phyloP scores from a whole-genome alignment of 2,113 vertebrate species.

The Datnioides undecimradiatus region DNA sequence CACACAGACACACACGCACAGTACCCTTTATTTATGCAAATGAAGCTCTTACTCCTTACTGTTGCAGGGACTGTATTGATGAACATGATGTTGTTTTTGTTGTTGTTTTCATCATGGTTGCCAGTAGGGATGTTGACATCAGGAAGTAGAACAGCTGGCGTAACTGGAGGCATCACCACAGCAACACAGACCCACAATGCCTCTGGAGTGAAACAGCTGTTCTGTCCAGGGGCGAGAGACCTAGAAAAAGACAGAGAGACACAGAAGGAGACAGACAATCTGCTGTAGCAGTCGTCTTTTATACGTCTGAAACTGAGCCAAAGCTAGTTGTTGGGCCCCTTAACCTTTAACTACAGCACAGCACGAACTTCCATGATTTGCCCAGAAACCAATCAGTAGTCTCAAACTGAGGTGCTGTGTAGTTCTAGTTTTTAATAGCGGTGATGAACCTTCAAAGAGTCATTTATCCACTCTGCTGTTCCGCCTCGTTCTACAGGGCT shows the following conservation, averaged over 20 bases:
- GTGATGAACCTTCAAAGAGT: no score
- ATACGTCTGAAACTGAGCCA: background rate
- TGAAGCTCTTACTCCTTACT: background rate
- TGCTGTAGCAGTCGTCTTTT: background rate
- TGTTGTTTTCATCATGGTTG: slow-evolving; percentile 48
- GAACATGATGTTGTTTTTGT: slow-evolving; percentile 14
- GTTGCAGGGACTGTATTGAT: background rate
- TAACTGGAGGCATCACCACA: slow-evolving; percentile 68
- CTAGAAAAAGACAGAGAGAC: slow-evolving; percentile 12
- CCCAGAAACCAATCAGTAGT: no score
- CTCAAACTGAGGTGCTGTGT: no score
- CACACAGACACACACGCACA: background rate
- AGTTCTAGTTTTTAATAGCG: no score
- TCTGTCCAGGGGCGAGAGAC: slow-evolving; percentile 61
- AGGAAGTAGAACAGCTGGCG: slow-evolving; percentile 61
- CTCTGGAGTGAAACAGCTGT: slow-evolving; percentile 69
- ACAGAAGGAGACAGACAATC: background rate
- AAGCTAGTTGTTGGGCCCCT: background rate
- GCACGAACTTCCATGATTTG: no score
- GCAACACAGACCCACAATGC: slow-evolving; percentile 55
- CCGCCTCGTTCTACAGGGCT: no score
- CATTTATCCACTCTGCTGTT: no score
- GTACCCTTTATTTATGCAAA: slow-evolving; percentile 12
- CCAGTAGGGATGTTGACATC: slow-evolving; percentile 64
- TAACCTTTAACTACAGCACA: no score